A percentile compares a stretch with the other conserved stretches of the same genome.
phyloP scores from a whole-genome alignment of 2,888 invertebrate genomes.

The Acleris sparsana region DNA sequence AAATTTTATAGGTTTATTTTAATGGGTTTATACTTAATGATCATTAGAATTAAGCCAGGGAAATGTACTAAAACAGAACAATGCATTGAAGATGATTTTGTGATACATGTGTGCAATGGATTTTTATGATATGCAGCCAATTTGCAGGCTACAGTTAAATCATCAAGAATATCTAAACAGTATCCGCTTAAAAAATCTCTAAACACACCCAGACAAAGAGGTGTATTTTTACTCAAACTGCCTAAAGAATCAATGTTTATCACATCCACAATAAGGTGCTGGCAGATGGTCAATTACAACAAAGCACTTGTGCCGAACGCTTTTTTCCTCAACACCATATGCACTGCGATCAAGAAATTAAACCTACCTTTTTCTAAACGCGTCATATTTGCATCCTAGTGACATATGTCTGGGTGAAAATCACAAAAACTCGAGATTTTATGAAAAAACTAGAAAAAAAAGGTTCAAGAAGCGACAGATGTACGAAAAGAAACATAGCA shows the following conservation, averaged over 20 bases:
- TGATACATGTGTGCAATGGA: too few species aligned
- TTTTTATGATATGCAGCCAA: too few species aligned
- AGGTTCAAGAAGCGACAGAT: conserved; percentile 74
- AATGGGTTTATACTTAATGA: too few species aligned
- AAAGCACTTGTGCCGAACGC: conserved; percentile 75
- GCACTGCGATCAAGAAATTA: conserved; percentile 64
- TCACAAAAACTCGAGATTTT: conserved; percentile 50
- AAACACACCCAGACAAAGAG: neutral
- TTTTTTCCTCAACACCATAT: conserved; percentile 76
- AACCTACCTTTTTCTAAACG: conserved; percentile 63
- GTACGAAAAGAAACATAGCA: conserved; percentile 76
- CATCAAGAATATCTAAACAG: too few species aligned
- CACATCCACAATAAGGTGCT: conserved; percentile 59
- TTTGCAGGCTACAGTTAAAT: too few species aligned
- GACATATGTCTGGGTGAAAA: conserved; percentile 67
- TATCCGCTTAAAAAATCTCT: neutral
- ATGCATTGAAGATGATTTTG: too few species aligned
- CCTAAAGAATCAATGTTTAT: conserved; percentile 31
- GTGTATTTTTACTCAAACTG: conserved; percentile 19
- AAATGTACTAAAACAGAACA: too few species aligned
- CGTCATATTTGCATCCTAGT: conserved; percentile 79
- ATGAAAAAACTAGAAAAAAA: conserved; percentile 69
- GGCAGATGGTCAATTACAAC: conserved; percentile 68
- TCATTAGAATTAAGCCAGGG: too few species aligned
- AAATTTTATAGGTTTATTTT: too few species aligned